Percentiles rank a stretch among this genome's conserved stretches.
Evolutionary conservation across 2,888 invertebrate genomes (phyloP).

Genomic region (Pemphredon lugubris): DNA sequence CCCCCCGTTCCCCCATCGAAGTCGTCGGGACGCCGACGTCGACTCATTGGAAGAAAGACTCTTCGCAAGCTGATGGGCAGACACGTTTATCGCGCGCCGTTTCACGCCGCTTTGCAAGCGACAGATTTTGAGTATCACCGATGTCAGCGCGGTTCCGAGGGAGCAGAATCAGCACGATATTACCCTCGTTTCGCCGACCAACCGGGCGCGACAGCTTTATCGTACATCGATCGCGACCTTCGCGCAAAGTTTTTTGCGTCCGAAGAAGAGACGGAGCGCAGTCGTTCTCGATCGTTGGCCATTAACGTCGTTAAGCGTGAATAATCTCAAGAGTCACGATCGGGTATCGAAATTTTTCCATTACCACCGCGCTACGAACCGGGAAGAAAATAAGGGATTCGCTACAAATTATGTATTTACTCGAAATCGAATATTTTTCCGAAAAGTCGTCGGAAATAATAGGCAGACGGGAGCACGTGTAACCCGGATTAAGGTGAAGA

Average conservation of each 20-base stretch:
- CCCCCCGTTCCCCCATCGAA: constrained; percentile 52
- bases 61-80: neutral
- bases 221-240: constrained; percentile 19
- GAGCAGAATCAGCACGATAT: constrained; percentile 37
- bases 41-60: constrained; percentile 13
- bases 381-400: neutral
- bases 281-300: no score
- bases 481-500: constrained; percentile 25
- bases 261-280: no score
- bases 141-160: constrained; percentile 12
- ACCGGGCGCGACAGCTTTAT: constrained; percentile 16
- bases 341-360: no score
- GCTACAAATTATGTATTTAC: neutral
- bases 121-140: constrained; percentile 11
- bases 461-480: constrained; percentile 35
- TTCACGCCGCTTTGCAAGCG: constrained; percentile 39
- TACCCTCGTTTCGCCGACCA: constrained; percentile 15
- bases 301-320: no score
- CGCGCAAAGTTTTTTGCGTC: no score
- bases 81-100: constrained; percentile 34
- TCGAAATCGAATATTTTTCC: constrained; percentile 24
- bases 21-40: constrained; percentile 38
- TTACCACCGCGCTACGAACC: no score
- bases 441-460: constrained; percentile 26
- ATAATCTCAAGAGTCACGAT: no score